Evolutionary conservation across 2,113 vertebrate genomes (phyloP).

Genomic region (Nymphicus hollandicus): DNA sequence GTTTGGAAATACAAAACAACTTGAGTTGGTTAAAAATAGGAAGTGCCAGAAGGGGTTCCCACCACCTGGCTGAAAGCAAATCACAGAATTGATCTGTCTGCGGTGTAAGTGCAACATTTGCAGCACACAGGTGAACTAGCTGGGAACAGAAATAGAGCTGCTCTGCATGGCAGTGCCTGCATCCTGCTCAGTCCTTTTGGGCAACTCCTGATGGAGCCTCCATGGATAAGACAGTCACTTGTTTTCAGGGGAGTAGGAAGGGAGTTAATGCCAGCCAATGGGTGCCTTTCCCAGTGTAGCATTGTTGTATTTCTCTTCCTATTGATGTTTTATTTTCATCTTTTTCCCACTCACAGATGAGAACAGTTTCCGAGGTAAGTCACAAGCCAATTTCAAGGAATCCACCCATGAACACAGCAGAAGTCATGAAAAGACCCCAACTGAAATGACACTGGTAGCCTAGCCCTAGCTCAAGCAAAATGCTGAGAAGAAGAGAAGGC

Average conservation of each 20-base stretch:
- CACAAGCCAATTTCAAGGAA: neutral
- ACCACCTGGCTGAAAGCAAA: slow-evolving; percentile 57
- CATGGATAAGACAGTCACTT: neutral
- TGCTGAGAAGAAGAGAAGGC: neutral
- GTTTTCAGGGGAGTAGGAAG: neutral
- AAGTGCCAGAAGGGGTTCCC: slow-evolving; percentile 67
- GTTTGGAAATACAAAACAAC: slow-evolving; percentile 72
- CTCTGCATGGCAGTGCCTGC: neutral
- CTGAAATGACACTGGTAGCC: neutral
- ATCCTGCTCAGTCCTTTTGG: neutral
- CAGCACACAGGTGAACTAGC: slow-evolving; percentile 24
- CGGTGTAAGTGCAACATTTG: slow-evolving; percentile 51
- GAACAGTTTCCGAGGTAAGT: neutral
- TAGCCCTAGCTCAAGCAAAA: neutral
- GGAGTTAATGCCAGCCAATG: neutral
- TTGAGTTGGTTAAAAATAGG: slow-evolving; percentile 73
- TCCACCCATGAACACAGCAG: neutral
- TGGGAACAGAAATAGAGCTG: slow-evolving; percentile 47
- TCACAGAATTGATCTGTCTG: slow-evolving; percentile 66
- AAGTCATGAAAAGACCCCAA: neutral
- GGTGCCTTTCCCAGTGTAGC: neutral
- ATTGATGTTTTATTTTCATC: neutral
- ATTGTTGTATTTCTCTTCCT: neutral
- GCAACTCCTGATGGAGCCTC: neutral
- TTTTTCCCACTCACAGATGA: neutral